phyloP scores from a whole-genome alignment of 2,113 vertebrate genomes.

The Gallinago paraguaiae region DNA sequence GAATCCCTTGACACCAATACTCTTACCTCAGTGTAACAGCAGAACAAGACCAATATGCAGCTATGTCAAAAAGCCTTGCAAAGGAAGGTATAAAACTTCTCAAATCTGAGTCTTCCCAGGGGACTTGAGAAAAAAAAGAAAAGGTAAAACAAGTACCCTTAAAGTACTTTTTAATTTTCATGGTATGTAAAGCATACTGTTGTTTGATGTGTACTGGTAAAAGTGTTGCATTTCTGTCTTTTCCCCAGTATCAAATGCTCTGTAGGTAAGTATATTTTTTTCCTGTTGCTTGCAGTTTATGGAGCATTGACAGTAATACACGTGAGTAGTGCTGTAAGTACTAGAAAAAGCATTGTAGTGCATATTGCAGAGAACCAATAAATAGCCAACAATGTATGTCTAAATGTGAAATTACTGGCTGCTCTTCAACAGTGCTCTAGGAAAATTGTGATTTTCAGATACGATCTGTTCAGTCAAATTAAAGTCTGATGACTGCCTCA shows the following conservation, averaged over 20 bases:
- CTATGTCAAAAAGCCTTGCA: neutral
- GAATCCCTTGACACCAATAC: neutral
- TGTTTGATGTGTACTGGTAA: neutral
- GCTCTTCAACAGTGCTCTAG: neutral
- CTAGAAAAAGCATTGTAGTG: neutral
- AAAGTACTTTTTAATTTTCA: neutral
- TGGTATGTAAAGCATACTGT: neutral
- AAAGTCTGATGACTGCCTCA: slow-evolving; percentile 52
- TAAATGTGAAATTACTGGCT: slow-evolving; percentile 41
- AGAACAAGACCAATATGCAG: neutral
- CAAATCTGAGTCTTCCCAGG: neutral
- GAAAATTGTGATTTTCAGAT: slow-evolving; percentile 56
- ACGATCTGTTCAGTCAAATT: slow-evolving; percentile 61
- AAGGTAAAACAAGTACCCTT: neutral
- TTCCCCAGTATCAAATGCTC: neutral
- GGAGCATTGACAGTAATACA: neutral
- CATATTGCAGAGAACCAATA: slow-evolving; percentile 9
- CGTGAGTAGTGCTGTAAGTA: neutral
- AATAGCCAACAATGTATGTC: neutral
- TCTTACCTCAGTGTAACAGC: neutral
- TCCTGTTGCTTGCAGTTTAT: neutral
- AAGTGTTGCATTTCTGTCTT: neutral
- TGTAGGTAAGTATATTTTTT: neutral
- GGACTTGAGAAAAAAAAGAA: neutral
- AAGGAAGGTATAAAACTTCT: neutral